Evolutionary conservation across 2,888 invertebrate genomes (phyloP), one percentile per base, ranked within the genome.

Genomic region (Teleiodes luculella): DNA sequence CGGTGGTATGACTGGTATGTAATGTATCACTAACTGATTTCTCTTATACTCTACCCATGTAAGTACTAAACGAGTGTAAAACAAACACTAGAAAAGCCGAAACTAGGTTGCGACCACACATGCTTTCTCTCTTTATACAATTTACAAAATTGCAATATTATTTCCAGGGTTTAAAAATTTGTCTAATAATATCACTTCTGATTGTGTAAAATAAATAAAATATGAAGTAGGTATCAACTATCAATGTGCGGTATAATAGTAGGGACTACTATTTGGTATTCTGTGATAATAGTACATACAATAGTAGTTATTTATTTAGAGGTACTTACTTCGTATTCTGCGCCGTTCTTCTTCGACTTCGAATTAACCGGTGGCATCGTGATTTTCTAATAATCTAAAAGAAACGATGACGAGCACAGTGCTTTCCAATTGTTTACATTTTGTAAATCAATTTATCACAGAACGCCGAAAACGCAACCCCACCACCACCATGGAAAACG

Each of bases 261-360:
- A n/a, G n/a, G n/a, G n/a, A n/a, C n/a, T n/a, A n/a, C n/a, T n/a
- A n/a, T n/a, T n/a, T n/a, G n/a, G n/a, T n/a, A n/a, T n/a, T n/a
- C n/a, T n/a, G 39, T 16, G 1, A 18, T 13, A 39, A 39, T 8
- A 14, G 16, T 18, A 37, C n/a, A n/a, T n/a, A n/a, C n/a, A n/a
- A n/a, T n/a, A n/a, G n/a, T n/a, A n/a, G n/a, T n/a, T n/a, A n/a
- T n/a, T n/a, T n/a, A n/a, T n/a, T n/a, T n/a, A n/a, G n/a, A n/a
- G n/a, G n/a, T n/a, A n/a, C 73, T 82, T 83, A 89, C 89, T 87
- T 88, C 87, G 63, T 88, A 89, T 67, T 89, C 87, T 68, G 84
- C 80, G 67, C 85, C 83, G 75, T 78, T 76, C 77, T 88, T 87
- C 72, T 86, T 87, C 58, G 76, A 69, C 69, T 88, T 88, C 54